Percentiles rank a stretch among this genome's conserved stretches.
Evolutionary conservation across 1,140 invertebrate genomes (phyloP).

Genomic region (Vollenhovia emeryi): DNA sequence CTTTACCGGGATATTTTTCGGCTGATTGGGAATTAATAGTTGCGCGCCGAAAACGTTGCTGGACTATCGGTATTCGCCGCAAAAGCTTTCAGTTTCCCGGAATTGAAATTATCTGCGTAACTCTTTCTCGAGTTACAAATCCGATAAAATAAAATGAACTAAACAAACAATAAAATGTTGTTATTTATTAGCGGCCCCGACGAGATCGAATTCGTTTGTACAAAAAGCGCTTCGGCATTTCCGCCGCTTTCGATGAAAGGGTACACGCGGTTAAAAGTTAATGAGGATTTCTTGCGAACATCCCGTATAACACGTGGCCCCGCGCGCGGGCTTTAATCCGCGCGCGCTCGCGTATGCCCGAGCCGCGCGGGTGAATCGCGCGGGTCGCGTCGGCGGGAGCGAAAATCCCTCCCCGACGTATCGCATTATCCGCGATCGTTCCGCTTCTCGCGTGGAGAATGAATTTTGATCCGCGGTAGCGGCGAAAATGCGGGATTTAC

Average conservation of each 20-base stretch:
- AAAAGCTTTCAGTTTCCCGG: background rate
- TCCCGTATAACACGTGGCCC: background rate
- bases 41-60: background rate
- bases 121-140: background rate
- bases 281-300: background rate
- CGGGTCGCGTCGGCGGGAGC: background rate
- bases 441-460: constrained; percentile 1
- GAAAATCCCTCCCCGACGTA: constrained; percentile 29
- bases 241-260: background rate
- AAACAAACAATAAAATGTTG: background rate
- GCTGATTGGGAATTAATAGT: background rate
- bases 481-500: background rate
- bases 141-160: background rate
- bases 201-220: background rate
- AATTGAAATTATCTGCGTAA: background rate
- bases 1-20: constrained; percentile 17
- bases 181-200: background rate
- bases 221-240: background rate
- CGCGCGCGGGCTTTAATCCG: constrained; percentile 27
- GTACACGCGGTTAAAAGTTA: background rate
- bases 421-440: constrained; percentile 32
- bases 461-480: constrained; percentile 50
- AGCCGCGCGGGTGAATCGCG: background rate
- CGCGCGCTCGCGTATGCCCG: background rate
- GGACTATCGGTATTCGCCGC: too few relatives aligned